Conservation (phyloP, 2,888 invertebrate species). For the Idaea aversata region DNA sequence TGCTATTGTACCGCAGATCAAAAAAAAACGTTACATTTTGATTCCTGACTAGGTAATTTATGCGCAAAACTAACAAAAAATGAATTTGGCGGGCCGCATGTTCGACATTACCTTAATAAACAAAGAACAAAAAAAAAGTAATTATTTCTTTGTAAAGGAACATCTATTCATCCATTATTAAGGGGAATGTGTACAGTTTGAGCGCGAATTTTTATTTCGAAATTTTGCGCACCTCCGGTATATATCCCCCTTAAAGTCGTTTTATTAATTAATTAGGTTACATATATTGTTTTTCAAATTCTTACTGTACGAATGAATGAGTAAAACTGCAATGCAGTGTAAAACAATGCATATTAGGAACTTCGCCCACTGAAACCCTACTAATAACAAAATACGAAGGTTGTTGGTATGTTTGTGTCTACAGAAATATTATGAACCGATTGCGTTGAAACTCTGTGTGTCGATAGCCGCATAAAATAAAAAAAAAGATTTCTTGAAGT, state of each 20-base stretch:
- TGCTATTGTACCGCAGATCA: too few relatives aligned
- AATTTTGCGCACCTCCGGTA: not conserved
- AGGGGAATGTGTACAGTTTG: not conserved
- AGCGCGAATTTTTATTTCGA: not conserved
- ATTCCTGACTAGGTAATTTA: too few relatives aligned
- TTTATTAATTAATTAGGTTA: not conserved
- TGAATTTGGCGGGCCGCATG: too few relatives aligned
- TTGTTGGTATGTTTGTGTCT: not conserved
- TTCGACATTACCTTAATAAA: not conserved
- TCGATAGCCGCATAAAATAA: too few relatives aligned
- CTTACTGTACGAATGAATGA: slow-evolving; percentile 21
- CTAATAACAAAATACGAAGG: not conserved
- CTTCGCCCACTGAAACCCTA: not conserved
- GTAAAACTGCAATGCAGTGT: slow-evolving; percentile 53
- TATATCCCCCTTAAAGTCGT: not conserved
- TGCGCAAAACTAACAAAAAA: too few relatives aligned
- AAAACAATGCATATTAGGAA: slow-evolving; percentile 35
- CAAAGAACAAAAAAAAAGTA: not conserved
- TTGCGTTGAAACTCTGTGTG: too few relatives aligned
- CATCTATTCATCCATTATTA: not conserved
- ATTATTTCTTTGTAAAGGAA: not conserved
- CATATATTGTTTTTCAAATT: not conserved
- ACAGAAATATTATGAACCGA: too few relatives aligned
- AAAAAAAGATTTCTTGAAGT: not conserved
- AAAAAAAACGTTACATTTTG: too few relatives aligned